Conservation (phyloP, 2,888 invertebrate genomes). For the Drosophila ustulata region DNA sequence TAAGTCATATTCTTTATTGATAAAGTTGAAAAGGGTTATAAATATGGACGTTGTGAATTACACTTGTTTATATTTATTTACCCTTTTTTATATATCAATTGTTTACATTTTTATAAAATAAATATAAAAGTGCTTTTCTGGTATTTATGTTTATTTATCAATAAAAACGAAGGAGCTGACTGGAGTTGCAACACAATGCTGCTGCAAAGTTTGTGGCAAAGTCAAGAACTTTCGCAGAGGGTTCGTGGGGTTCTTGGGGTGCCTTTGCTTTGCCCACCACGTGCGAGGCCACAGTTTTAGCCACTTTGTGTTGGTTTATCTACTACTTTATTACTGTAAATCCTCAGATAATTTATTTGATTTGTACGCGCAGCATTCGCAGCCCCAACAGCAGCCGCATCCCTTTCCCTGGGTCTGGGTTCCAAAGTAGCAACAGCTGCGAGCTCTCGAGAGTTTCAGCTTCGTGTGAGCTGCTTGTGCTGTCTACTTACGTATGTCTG, state of each 20-base stretch:
- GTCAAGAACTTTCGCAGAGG: constrained; percentile 31
- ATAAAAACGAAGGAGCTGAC: background rate
- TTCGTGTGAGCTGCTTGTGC: constrained; percentile 25
- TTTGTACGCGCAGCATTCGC: constrained; percentile 66
- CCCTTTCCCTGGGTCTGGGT: background rate
- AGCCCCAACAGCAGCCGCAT: constrained; percentile 18
- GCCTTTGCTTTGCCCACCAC: constrained; percentile 22
- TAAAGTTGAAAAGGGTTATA: too few relatives aligned
- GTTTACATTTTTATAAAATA: too few relatives aligned
- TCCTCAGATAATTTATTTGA: constrained; percentile 78
- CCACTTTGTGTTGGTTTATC: constrained; percentile 71
- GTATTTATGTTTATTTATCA: background rate
- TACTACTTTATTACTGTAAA: constrained; percentile 78
- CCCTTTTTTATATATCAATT: too few relatives aligned
- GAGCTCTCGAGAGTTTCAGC: constrained; percentile 36
- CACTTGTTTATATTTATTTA: too few relatives aligned
- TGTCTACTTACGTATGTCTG: background rate
- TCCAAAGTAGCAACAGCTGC: constrained; percentile 71
- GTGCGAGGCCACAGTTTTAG: constrained; percentile 53
- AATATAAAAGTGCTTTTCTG: too few relatives aligned
- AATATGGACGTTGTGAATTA: too few relatives aligned
- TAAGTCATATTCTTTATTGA: too few relatives aligned
- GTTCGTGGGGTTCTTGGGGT: background rate
- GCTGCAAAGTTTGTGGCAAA: constrained; percentile 22
- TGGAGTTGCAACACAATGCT: background rate